Base-by-base conservation (phyloP, 2,113 vertebrate genomes). In the Eretmochelys imbricata region DNA sequence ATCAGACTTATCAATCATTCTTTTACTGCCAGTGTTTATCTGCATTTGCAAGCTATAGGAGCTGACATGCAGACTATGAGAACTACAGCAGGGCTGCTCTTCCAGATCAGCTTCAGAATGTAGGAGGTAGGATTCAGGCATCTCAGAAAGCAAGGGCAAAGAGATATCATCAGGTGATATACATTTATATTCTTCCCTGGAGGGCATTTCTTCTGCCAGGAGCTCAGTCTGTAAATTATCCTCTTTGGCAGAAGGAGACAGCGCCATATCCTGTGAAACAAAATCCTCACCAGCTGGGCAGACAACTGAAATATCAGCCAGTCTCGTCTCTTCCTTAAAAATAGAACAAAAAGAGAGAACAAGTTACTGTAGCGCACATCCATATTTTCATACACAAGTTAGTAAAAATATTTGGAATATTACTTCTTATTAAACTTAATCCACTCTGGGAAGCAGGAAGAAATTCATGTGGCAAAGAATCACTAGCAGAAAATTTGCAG, bases 121-220 rank as follows among this genome's bases (percentile, higher is more conserved):
- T 31, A 98, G 90, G 25, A 98, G 94, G 84, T 97, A 98, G 89
- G 99, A 99, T 96, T 99, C 99, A 0, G 99, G 99, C 9, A 99
- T 99, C 93, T 98, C 99, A 4, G 99, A 99, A 97, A 99, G 98
- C 0, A 99, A 98, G 55, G 99, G 99, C 92, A 99, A 98, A 78
- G 99, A 99, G 89, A 99, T 98, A 97, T 99, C 99, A 42, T 99
- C 99, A 38, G 99, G 98, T 46, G 99, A 99, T 46, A 97, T 98
- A 95, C 99, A 99, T 82, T 99, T 99, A 16, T 99, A 99, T 96
- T 99, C 99, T 53, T 99, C 99, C 69, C 98, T 99, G 1, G 98
- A 99, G 59, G 97, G 94, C 46, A 91, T 94, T 81, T 99, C 99
- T 90, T 99, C 98, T 24, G 97, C 96, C 82, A 97, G 97, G 82